Evolutionary conservation across 2,113 vertebrate genomes (phyloP).

Genomic region (Siniperca chuatsi): DNA sequence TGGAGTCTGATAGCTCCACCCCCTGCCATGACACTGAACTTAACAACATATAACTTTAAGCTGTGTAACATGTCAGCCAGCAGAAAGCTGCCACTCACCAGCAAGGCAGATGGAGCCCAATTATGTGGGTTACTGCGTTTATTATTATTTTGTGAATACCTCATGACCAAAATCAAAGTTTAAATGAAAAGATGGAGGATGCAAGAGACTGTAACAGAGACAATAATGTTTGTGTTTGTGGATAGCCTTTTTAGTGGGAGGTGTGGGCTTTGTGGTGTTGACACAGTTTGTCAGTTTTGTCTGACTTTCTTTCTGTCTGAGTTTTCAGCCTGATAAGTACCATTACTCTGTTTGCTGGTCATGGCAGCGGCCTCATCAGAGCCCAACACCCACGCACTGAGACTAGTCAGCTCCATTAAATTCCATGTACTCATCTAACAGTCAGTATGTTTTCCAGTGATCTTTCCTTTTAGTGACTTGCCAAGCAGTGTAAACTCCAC

Average conservation of each 20-base stretch:
- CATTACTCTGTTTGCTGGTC: conserved; percentile 62
- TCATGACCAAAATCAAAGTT: conserved; percentile 7
- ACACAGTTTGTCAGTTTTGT: conserved; percentile 54
- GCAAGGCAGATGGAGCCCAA: conserved; percentile 17
- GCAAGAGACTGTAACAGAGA: neutral
- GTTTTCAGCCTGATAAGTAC: conserved; percentile 56
- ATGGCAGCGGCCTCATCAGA: conserved; percentile 46
- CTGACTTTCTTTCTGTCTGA: conserved; percentile 31
- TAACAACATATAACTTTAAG: conserved; percentile 36
- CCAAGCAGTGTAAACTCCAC: neutral
- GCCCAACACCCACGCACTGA: conserved; percentile 50
- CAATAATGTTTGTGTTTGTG: conserved; percentile 12
- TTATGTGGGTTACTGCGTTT: conserved; percentile 7
- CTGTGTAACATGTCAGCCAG: conserved; percentile 15
- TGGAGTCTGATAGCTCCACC: conserved; percentile 55
- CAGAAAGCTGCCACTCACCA: conserved; percentile 46
- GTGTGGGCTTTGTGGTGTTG: conserved; percentile 24
- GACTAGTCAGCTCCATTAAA: conserved; percentile 39
- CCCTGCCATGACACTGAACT: conserved; percentile 50
- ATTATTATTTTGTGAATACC: neutral
- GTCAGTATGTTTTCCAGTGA: conserved; percentile 23
- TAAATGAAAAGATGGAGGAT: neutral
- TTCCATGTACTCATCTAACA: conserved; percentile 29
- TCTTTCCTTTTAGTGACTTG: conserved; percentile 27
- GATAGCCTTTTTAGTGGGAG: conserved; percentile 9